Evolutionary conservation across 2,888 invertebrate genomes (phyloP).

Genomic region (Chymomyza fuscimana): DNA sequence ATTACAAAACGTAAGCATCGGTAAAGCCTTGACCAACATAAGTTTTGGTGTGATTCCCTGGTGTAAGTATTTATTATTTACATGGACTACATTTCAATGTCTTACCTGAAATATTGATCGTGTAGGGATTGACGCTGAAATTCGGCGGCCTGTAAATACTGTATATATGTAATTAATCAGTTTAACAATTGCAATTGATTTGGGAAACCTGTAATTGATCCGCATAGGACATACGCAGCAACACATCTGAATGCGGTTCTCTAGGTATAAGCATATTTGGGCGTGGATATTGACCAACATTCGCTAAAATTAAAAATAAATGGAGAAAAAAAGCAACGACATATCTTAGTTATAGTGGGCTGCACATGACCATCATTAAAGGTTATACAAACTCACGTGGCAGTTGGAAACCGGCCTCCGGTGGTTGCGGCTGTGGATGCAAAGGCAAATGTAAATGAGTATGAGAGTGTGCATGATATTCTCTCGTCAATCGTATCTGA

Average conservation of each 20-base stretch:
- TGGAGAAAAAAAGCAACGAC: not conserved
- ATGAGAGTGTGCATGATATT: slow-evolving; percentile 95
- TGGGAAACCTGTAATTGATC: slow-evolving; percentile 80
- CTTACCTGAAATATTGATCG: slow-evolving; percentile 80
- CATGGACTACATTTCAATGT: slow-evolving; percentile 8
- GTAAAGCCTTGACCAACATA: not conserved
- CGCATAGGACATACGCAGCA: slow-evolving; percentile 80
- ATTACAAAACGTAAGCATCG: too few relatives aligned
- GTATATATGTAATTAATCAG: slow-evolving; percentile 79
- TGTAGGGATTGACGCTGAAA: slow-evolving; percentile 80
- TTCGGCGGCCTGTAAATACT: slow-evolving; percentile 81
- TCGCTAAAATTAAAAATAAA: slow-evolving; percentile 64
- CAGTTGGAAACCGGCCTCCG: slow-evolving; percentile 84
- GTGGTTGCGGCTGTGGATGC: slow-evolving; percentile 88
- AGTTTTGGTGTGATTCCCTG: slow-evolving; percentile 18
- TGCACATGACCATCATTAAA: slow-evolving; percentile 37
- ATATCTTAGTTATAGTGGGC: slow-evolving; percentile 19
- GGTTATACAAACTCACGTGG: slow-evolving; percentile 82
- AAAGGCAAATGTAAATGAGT: slow-evolving; percentile 95
- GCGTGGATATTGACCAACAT: slow-evolving; percentile 80
- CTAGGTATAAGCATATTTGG: slow-evolving; percentile 81
- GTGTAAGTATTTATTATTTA: slow-evolving; percentile 17
- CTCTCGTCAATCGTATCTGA: slow-evolving; percentile 95
- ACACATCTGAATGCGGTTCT: slow-evolving; percentile 80
- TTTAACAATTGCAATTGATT: slow-evolving; percentile 67